Evolutionary conservation across 1,140 invertebrate genomes (phyloP).

Genomic region (Sitodiplosis mosellana): DNA sequence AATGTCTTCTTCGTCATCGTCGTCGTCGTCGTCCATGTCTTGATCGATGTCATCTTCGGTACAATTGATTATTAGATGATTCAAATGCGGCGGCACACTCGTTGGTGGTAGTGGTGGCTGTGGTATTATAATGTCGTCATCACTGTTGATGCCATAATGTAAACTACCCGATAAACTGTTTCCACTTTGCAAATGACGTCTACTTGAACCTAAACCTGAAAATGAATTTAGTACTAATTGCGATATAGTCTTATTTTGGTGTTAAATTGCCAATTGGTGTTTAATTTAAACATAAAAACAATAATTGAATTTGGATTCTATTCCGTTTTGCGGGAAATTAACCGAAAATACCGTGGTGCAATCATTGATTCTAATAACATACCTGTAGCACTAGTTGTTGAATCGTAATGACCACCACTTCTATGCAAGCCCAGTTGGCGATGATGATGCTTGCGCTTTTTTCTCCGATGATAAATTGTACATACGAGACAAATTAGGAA

Average conservation of each 20-base stretch:
- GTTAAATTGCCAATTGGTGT: too few relatives aligned
- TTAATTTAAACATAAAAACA: not conserved
- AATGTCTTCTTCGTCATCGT: constrained; percentile 13
- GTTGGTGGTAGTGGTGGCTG: constrained; percentile 22
- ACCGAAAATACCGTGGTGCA: not conserved
- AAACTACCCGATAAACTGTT: constrained; percentile 23
- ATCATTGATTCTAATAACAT: constrained; percentile 2
- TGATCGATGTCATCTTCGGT: constrained; percentile 9
- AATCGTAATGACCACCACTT: constrained; percentile 22
- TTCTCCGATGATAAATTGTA: constrained; percentile 27
- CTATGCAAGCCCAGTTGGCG: constrained; percentile 23
- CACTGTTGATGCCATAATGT: constrained; percentile 21
- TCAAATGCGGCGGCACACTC: constrained; percentile 16
- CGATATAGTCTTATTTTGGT: too few relatives aligned
- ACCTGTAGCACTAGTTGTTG: constrained; percentile 25
- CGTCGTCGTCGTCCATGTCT: constrained; percentile 15
- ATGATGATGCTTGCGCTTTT: constrained; percentile 20
- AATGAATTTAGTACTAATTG: not conserved
- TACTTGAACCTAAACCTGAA: constrained; percentile 22
- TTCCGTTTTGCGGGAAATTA: not conserved
- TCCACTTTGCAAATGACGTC: constrained; percentile 23
- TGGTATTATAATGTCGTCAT: constrained; percentile 15
- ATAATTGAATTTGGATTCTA: not conserved
- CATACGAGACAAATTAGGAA: constrained; percentile 29
- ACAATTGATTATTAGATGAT: constrained; percentile 20